Conservation (phyloP, 2,797 vertebrate species). For the Onychomys leucogaster region DNA sequence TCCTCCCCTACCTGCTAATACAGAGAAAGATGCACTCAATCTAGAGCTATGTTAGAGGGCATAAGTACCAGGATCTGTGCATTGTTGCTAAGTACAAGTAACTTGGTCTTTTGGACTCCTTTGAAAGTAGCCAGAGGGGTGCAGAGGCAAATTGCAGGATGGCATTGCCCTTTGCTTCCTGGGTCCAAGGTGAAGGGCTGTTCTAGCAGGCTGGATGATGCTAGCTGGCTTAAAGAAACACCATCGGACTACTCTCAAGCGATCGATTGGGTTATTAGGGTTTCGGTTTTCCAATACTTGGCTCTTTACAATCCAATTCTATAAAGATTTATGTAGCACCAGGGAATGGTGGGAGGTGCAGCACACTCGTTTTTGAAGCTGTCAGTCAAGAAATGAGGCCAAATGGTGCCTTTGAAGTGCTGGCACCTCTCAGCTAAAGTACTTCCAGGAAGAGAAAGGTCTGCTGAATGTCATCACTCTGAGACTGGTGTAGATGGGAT, state of each 20-base stretch:
- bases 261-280: slow-evolving; percentile 77
- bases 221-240: slow-evolving; percentile 53
- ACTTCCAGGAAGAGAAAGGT: slow-evolving; percentile 65
- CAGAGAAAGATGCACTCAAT: not conserved
- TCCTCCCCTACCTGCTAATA: not conserved
- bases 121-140: slow-evolving; percentile 47
- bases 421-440: slow-evolving; percentile 23
- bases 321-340: slow-evolving; percentile 80
- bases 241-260: slow-evolving; percentile 64
- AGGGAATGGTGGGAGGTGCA: slow-evolving; percentile 56
- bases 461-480: not conserved
- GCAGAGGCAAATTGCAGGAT: slow-evolving; percentile 5
- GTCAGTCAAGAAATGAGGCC: slow-evolving; percentile 78
- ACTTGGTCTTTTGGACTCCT: slow-evolving; percentile 18
- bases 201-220: slow-evolving; percentile 34
- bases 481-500: not conserved
- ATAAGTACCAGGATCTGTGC: not conserved
- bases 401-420: slow-evolving; percentile 59
- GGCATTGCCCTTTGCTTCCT: slow-evolving; percentile 50
- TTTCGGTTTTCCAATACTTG: slow-evolving; percentile 80
- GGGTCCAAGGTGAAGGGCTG: slow-evolving; percentile 61
- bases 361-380: slow-evolving; percentile 68
- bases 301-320: slow-evolving; percentile 77
- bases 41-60: not conserved
- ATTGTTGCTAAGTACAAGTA: slow-evolving; percentile 1